A percentile compares a stretch with the other conserved stretches of the same genome.
Conservation (phyloP, 2,113 vertebrate genomes). For the Bucco capensis region DNA sequence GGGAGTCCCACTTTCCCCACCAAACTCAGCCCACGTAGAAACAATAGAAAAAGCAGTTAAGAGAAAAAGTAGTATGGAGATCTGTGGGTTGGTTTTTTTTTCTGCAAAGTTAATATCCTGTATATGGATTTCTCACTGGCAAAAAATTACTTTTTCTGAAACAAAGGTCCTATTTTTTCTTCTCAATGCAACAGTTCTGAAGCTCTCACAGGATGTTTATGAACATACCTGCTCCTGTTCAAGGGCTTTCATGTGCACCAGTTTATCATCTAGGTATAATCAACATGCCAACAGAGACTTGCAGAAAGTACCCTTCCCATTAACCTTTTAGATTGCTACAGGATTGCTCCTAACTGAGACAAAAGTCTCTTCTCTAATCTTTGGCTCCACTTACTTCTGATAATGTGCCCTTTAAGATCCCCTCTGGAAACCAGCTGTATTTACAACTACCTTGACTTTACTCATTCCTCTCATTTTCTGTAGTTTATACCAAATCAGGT, state of each 20-base stretch:
- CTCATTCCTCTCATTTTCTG: not conserved
- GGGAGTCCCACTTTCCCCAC: not conserved
- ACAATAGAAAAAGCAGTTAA: not conserved
- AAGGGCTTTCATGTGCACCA: not conserved
- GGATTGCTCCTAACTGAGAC: not conserved
- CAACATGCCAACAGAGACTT: not conserved
- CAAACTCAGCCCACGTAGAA: not conserved
- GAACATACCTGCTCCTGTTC: not conserved
- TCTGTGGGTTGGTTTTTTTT: not conserved
- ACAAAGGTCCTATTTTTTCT: not conserved
- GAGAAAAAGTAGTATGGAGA: not conserved
- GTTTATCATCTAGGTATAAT: not conserved
- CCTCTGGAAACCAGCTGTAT: not conserved
- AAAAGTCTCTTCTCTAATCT: not conserved
- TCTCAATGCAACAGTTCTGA: not conserved
- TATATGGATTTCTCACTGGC: not conserved
- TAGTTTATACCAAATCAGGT: not conserved
- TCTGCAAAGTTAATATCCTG: not conserved
- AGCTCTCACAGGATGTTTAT: not conserved
- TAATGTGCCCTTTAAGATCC: not conserved
- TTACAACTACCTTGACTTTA: not conserved
- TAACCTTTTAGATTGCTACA: constrained; percentile 21
- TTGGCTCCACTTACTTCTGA: not conserved
- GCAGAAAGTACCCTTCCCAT: not conserved
- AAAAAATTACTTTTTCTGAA: not conserved